Conservation (phyloP, 2,797 vertebrate species). For the Melanotaenia parkinsoni region DNA sequence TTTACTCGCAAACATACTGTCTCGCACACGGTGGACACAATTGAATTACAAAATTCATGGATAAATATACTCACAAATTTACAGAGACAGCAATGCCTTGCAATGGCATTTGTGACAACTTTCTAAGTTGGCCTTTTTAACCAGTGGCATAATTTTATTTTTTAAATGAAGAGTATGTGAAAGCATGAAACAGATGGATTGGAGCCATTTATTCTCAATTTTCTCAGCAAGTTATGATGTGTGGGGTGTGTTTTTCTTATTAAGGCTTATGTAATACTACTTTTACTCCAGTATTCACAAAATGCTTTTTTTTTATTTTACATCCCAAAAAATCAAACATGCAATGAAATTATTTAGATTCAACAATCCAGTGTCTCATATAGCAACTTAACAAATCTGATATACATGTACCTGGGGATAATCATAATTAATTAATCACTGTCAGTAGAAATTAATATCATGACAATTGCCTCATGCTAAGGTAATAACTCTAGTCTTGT, state of each 20-base stretch:
- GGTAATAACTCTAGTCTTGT: conserved; percentile 15
- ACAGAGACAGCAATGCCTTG: conserved; percentile 10
- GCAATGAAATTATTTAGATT: conserved; percentile 32
- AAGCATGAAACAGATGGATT: conserved; percentile 31
- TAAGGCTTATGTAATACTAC: conserved; percentile 21
- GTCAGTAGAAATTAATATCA: conserved; percentile 45
- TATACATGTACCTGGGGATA: conserved; percentile 11
- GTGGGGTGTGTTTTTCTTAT: conserved; percentile 46
- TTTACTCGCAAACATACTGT: conserved; percentile 35
- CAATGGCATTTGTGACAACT: conserved; percentile 12
- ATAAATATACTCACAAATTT: conserved; percentile 4
- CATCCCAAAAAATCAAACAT: background rate
- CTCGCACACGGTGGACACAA: conserved; percentile 17
- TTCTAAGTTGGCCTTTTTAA: conserved; percentile 32
- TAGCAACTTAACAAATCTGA: conserved; percentile 27
- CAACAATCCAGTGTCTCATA: conserved; percentile 10
- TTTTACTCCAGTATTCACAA: conserved; percentile 36
- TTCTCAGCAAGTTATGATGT: conserved; percentile 44
- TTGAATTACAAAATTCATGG: conserved; percentile 24
- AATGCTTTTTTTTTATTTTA: conserved; percentile 7
- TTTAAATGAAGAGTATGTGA: conserved; percentile 47
- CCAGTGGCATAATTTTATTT: conserved; percentile 41
- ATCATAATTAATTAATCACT: conserved; percentile 9
- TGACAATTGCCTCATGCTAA: conserved; percentile 35
- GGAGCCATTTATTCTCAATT: conserved; percentile 45